These are phyloP conservation scores for Odocoileus hemionus DNA, from an alignment of 2,113 vertebrate species.

Conservation along the genomic window DNA sequence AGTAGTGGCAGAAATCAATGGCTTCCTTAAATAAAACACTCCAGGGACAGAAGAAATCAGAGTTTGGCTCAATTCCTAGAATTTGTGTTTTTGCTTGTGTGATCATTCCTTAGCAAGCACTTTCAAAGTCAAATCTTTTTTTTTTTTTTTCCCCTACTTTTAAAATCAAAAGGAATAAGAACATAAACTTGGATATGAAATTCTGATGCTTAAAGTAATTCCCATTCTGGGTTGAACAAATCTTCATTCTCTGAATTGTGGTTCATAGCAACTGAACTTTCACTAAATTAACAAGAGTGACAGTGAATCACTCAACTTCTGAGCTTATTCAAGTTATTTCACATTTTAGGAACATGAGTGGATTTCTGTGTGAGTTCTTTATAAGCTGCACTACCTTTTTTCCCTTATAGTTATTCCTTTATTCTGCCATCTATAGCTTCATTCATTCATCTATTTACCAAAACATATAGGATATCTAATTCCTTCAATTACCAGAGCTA, in stretches of 20 bases:
- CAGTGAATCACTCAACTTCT: neutral
- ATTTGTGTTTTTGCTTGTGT: conserved; percentile 57
- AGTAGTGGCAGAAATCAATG: conserved; percentile 59
- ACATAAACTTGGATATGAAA: conserved; percentile 30
- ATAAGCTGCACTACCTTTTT: neutral
- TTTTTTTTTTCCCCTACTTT: conserved; percentile 18
- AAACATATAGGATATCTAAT: neutral
- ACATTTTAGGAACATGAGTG: neutral
- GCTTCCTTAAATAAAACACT: conserved; percentile 61
- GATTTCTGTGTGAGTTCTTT: neutral
- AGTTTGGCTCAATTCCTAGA: conserved; percentile 29
- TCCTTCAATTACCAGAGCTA: neutral
- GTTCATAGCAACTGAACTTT: neutral
- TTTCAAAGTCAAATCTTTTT: conserved; percentile 50
- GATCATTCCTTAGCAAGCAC: conserved; percentile 43
- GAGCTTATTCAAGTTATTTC: conserved; percentile 6
- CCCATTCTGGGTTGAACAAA: neutral
- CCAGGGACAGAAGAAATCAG: conserved; percentile 43
- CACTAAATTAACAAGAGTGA: neutral
- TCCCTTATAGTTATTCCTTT: neutral
- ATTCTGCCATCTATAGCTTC: neutral
- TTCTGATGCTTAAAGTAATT: conserved; percentile 38
- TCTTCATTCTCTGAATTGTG: neutral
- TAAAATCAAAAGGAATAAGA: conserved; percentile 52
- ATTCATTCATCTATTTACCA: neutral